These are phyloP conservation scores for Eriocheir sinensis DNA, from an alignment of 1,140 invertebrate species.

Conservation along the genomic window DNA sequence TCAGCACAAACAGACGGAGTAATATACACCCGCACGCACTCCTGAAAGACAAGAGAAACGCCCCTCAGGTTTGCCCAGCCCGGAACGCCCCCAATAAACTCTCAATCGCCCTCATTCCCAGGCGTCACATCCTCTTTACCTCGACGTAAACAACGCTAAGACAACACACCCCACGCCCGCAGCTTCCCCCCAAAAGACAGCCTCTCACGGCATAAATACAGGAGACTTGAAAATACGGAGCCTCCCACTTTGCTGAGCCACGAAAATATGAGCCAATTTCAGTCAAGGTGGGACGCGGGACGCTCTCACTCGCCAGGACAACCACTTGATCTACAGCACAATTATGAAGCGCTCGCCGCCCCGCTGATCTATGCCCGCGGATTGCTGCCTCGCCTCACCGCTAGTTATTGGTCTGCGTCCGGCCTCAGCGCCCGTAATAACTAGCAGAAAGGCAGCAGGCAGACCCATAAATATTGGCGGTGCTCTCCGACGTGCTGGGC, in stretches of 20 bases:
- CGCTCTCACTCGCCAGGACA: slow-evolving; percentile 59
- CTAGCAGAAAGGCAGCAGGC: background rate
- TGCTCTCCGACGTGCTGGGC: background rate
- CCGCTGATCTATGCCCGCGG: slow-evolving; percentile 66
- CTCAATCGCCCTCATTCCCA: slow-evolving; percentile 1
- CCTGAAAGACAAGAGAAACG: background rate
- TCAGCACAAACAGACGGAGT: background rate
- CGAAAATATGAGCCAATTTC: slow-evolving; percentile 72
- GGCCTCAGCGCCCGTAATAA: slow-evolving; percentile 11
- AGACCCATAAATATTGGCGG: background rate
- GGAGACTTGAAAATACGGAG: slow-evolving; percentile 46
- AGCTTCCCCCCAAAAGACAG: background rate
- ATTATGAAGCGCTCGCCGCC: slow-evolving; percentile 64
- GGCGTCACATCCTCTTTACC: slow-evolving; percentile 9
- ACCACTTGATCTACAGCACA: slow-evolving; percentile 68
- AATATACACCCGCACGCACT: background rate
- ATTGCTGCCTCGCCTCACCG: slow-evolving; percentile 47
- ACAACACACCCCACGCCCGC: background rate
- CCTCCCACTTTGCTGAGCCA: slow-evolving; percentile 53
- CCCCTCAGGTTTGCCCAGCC: slow-evolving; percentile 3
- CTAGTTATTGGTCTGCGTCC: slow-evolving; percentile 49
- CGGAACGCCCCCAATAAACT: background rate
- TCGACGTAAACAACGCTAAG: background rate
- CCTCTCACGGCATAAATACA: slow-evolving; percentile 5
- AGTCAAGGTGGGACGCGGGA: slow-evolving; percentile 70